phyloP scores from a whole-genome alignment of 2,113 vertebrate species.

The Proteles cristata region DNA sequence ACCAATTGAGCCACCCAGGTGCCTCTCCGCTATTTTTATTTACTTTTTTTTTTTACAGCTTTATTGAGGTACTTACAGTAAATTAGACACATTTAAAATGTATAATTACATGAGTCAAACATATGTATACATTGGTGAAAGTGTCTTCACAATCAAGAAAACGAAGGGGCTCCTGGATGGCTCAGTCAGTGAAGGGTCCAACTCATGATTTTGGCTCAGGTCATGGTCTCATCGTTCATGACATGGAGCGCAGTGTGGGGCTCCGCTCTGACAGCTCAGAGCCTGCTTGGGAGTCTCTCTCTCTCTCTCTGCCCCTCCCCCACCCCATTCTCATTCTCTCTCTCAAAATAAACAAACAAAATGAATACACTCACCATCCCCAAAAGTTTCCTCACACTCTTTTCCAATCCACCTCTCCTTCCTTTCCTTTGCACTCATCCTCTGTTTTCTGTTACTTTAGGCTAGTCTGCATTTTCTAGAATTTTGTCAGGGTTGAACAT shows the following conservation, averaged over 20 bases:
- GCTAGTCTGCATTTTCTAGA: background rate
- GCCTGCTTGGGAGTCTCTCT: too few relatives aligned
- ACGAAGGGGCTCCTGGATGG: background rate
- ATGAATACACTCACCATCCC: background rate
- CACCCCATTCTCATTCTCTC: too few relatives aligned
- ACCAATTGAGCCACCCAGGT: too few relatives aligned
- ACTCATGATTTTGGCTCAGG: too few relatives aligned
- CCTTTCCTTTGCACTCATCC: background rate
- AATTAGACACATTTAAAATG: constrained; percentile 36
- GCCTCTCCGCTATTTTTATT: constrained; percentile 21
- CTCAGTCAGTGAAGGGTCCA: too few relatives aligned
- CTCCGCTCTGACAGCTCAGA: too few relatives aligned
- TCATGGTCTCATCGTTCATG: too few relatives aligned
- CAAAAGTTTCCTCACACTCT: background rate
- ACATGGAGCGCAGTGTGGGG: too few relatives aligned
- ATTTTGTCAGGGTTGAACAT: background rate
- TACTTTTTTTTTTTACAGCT: background rate
- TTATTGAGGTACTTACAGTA: constrained; percentile 18
- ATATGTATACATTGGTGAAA: background rate
- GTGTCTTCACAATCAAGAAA: background rate
- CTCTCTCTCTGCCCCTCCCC: too few relatives aligned
- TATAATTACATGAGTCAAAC: constrained; percentile 34
- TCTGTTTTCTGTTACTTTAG: background rate
- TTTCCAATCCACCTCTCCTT: background rate
- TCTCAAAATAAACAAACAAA: background rate